phyloP scores from a whole-genome alignment of 2,888 invertebrate genomes.

The Craniophora ligustri region DNA sequence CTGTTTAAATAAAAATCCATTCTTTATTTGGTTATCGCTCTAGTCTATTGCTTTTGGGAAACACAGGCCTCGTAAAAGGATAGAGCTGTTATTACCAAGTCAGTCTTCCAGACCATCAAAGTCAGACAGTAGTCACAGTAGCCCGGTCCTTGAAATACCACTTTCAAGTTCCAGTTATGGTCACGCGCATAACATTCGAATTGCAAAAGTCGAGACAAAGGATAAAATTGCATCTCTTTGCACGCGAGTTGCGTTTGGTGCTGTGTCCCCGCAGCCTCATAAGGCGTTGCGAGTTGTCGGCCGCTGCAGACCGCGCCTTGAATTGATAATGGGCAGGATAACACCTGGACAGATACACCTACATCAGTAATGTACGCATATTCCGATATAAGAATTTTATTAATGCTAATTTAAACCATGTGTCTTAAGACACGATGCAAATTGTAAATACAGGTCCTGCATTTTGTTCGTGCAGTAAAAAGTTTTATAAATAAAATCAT shows the following conservation, averaged over 20 bases:
- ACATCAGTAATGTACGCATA: slow-evolving; percentile 44
- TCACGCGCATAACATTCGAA: slow-evolving; percentile 60
- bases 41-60: slow-evolving; percentile 9
- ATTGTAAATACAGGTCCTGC: slow-evolving; percentile 21
- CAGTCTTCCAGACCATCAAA: slow-evolving; percentile 15
- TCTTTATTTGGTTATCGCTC: not conserved
- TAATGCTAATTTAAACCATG: slow-evolving; percentile 26
- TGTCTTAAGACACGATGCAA: slow-evolving; percentile 15
- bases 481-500: no score
- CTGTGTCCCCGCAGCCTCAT: slow-evolving; percentile 39
- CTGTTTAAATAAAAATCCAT: slow-evolving; percentile 32
- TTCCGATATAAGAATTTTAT: slow-evolving; percentile 44
- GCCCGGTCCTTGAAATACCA: slow-evolving; percentile 57
- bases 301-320: slow-evolving; percentile 59
- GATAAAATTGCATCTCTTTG: slow-evolving; percentile 63
- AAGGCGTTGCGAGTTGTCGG: slow-evolving; percentile 48
- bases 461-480: slow-evolving; percentile 5
- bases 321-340: slow-evolving; percentile 80
- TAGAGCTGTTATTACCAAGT: slow-evolving; percentile 16
- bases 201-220: slow-evolving; percentile 56
- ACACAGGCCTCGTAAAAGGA: not conserved
- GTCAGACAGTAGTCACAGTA: slow-evolving; percentile 37
- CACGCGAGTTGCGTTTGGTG: slow-evolving; percentile 51
- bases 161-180: slow-evolving; percentile 64
- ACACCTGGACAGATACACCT: slow-evolving; percentile 74